Conservation (phyloP, 2,113 vertebrate genomes). For the Gambusia holbrooki region DNA sequence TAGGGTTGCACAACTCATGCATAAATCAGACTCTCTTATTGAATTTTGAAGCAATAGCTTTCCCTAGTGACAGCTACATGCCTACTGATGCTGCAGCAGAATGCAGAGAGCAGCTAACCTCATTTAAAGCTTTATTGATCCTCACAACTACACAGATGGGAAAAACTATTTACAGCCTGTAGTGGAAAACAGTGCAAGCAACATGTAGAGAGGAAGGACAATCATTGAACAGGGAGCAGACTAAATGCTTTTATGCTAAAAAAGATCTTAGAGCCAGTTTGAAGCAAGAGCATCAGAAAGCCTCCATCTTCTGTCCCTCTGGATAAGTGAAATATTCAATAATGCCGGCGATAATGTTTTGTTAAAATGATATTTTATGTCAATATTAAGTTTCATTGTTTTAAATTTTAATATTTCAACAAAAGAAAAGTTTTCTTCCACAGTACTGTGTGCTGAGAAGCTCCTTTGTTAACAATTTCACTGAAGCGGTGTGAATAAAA, state of each 20-base stretch:
- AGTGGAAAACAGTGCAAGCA: not conserved
- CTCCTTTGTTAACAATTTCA: too few species aligned
- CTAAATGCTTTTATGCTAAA: not conserved
- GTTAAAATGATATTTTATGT: too few species aligned
- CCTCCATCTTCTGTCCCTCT: too few species aligned
- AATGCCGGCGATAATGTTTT: too few species aligned
- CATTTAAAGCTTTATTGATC: constrained; percentile 19
- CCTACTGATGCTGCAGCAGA: constrained; percentile 10
- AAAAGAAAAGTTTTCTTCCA: too few species aligned
- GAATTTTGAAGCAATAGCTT: not conserved
- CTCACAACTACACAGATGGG: not conserved
- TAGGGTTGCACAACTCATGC: not conserved
- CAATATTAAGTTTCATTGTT: too few species aligned
- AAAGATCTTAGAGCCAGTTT: not conserved
- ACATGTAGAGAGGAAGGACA: not conserved
- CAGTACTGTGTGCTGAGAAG: too few species aligned
- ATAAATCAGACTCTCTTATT: not conserved
- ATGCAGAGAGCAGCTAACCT: not conserved
- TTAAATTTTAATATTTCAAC: too few species aligned
- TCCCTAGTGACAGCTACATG: not conserved
- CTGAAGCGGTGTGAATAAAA: too few species aligned
- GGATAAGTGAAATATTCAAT: too few species aligned
- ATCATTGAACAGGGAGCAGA: not conserved
- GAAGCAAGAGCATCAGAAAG: not conserved
- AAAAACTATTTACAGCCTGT: not conserved